Conservation (phyloP, 2,797 vertebrate species). For the Tamandua tetradactyla region DNA sequence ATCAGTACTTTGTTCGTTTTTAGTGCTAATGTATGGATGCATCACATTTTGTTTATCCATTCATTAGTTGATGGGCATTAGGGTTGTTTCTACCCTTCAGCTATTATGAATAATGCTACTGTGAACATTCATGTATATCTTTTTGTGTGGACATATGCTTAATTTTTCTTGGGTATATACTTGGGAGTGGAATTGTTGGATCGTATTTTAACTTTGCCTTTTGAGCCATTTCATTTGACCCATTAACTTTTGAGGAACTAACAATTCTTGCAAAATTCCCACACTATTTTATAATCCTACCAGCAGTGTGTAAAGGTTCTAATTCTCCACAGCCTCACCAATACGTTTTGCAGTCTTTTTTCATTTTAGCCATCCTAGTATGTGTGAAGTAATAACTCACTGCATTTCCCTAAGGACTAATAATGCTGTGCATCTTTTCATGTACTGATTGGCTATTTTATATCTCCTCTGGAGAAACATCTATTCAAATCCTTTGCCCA, state of each 20-base stretch:
- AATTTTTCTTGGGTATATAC: neutral
- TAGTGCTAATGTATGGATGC: neutral
- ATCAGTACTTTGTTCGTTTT: neutral
- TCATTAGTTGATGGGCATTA: neutral
- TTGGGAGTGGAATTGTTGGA: neutral
- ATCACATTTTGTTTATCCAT: conserved; percentile 13
- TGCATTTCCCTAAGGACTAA: neutral
- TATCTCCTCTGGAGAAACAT: neutral
- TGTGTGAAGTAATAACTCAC: neutral
- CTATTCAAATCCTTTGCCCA: neutral
- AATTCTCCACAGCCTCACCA: neutral
- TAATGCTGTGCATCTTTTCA: neutral
- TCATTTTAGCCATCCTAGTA: neutral
- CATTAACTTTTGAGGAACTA: conserved; percentile 3
- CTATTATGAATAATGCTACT: neutral
- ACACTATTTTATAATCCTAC: neutral
- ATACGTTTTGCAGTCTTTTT: neutral
- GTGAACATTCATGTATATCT: neutral
- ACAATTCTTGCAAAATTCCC: neutral
- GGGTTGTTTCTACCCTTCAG: neutral
- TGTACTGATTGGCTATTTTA: neutral
- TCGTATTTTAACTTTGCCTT: neutral
- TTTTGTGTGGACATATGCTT: neutral
- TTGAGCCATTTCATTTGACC: too few species aligned
- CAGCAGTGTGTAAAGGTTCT: neutral